A percentile compares a stretch with the other conserved stretches of the same genome.
These are phyloP conservation scores for Halichoerus grypus DNA, from an alignment of 2,113 vertebrate species.

Conservation along the genomic window DNA sequence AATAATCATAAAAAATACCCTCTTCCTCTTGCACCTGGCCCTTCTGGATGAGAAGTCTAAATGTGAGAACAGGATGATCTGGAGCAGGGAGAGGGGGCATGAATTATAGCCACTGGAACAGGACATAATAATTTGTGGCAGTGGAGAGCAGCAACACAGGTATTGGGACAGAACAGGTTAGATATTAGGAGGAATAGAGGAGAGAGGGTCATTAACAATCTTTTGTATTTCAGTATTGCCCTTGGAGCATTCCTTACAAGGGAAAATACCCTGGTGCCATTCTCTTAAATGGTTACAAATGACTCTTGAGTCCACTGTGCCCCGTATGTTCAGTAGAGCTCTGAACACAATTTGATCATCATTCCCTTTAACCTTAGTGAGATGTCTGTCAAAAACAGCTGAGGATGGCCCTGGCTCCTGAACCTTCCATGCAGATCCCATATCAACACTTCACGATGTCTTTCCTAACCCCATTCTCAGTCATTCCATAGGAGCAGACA, in stretches of 20 bases:
- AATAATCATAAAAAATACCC: not conserved
- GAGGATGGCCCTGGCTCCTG: not conserved
- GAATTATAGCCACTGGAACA: not conserved
- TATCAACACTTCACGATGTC: not conserved
- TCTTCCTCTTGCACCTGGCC: not conserved
- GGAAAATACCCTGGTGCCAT: not conserved
- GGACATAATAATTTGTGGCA: not conserved
- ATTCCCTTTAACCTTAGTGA: not conserved
- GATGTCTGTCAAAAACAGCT: not conserved
- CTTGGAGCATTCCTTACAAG: not conserved
- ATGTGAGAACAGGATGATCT: not conserved
- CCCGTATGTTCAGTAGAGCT: not conserved
- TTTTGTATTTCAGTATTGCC: not conserved
- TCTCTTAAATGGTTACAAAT: not conserved
- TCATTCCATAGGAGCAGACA: not conserved
- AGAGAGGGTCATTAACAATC: not conserved
- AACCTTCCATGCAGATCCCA: not conserved
- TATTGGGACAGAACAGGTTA: not conserved
- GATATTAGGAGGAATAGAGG: no score
- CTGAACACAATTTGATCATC: not conserved
- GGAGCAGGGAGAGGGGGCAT: not conserved
- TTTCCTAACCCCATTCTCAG: not conserved
- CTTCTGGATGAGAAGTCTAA: not conserved
- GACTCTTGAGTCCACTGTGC: not conserved
- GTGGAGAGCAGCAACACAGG: not conserved